phyloP scores from a whole-genome alignment of 2,888 invertebrate species.

The Griposia aprilina region DNA sequence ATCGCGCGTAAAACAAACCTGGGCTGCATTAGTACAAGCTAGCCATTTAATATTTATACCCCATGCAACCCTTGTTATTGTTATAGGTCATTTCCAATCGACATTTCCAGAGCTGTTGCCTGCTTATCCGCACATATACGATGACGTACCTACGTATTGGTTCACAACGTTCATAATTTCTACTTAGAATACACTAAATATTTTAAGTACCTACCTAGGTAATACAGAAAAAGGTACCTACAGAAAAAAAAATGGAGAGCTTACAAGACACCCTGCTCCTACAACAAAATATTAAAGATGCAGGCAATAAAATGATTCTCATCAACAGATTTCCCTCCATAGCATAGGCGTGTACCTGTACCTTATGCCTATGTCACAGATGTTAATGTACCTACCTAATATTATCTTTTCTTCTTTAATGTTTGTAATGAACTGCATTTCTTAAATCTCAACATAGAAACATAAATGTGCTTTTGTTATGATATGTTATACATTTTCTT shows the following conservation, averaged over 20 bases:
- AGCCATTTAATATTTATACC: constrained; percentile 51
- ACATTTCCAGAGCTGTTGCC: constrained; percentile 30
- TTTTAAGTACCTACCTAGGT: background rate
- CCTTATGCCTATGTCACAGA: constrained; percentile 55
- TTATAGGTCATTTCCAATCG: constrained; percentile 41
- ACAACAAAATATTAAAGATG: constrained; percentile 5
- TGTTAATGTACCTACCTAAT: constrained; percentile 48
- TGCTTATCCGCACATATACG: constrained; percentile 30
- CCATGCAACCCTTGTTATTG: constrained; percentile 46
- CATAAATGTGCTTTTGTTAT: constrained; percentile 87
- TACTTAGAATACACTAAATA: constrained; percentile 4
- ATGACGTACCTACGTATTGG: constrained; percentile 1
- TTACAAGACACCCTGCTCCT: constrained; percentile 6
- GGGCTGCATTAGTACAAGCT: constrained; percentile 53
- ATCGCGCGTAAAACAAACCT: constrained; percentile 21
- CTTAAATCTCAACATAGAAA: constrained; percentile 80
- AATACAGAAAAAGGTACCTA: constrained; percentile 4
- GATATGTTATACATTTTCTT: constrained; percentile 84
- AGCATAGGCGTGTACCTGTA: constrained; percentile 52
- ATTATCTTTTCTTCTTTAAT: constrained; percentile 59
- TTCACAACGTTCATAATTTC: background rate
- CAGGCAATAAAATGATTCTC: constrained; percentile 24
- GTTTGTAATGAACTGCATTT: constrained; percentile 82
- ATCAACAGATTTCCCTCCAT: constrained; percentile 56
- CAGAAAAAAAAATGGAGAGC: constrained; percentile 12